A percentile compares a stretch with the other conserved stretches of the same genome.
These are phyloP conservation scores for Cheirogaleus medius DNA, from an alignment of 2,113 vertebrate species.

Conservation along the genomic window DNA sequence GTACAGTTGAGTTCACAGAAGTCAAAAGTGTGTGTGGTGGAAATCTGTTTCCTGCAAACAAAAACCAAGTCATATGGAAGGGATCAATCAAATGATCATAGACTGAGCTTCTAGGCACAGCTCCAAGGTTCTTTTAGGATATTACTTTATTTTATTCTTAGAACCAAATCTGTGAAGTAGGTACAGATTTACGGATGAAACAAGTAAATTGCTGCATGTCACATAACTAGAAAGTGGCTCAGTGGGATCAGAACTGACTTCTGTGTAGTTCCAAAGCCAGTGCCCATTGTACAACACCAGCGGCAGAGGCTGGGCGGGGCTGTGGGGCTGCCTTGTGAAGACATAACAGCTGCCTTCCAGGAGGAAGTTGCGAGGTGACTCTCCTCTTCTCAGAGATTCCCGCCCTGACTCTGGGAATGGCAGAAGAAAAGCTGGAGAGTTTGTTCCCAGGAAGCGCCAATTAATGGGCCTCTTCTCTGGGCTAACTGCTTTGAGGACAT, in stretches of 20 bases:
- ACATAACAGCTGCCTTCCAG: neutral
- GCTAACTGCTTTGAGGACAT: neutral
- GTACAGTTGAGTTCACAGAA: neutral
- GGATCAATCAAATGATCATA: neutral
- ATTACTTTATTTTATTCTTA: neutral
- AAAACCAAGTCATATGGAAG: neutral
- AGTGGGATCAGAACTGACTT: neutral
- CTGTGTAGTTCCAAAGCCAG: neutral
- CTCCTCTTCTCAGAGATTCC: neutral
- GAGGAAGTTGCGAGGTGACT: too few relatives aligned
- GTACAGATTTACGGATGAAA: neutral
- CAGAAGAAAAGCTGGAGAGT: neutral
- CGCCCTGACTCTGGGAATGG: neutral
- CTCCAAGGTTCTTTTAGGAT: neutral
- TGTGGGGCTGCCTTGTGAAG: neutral
- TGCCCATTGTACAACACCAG: neutral
- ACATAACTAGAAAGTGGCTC: neutral
- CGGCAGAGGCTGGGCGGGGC: neutral
- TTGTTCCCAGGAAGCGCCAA: neutral
- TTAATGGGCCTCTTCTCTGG: neutral
- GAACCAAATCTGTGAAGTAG: constrained; percentile 1
- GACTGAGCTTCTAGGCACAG: neutral
- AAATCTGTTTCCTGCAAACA: neutral
- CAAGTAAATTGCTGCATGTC: neutral
- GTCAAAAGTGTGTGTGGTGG: neutral